phyloP scores from a whole-genome alignment of 92 coral and sea anemone genomes.

The Epizoanthus stellaris region DNA sequence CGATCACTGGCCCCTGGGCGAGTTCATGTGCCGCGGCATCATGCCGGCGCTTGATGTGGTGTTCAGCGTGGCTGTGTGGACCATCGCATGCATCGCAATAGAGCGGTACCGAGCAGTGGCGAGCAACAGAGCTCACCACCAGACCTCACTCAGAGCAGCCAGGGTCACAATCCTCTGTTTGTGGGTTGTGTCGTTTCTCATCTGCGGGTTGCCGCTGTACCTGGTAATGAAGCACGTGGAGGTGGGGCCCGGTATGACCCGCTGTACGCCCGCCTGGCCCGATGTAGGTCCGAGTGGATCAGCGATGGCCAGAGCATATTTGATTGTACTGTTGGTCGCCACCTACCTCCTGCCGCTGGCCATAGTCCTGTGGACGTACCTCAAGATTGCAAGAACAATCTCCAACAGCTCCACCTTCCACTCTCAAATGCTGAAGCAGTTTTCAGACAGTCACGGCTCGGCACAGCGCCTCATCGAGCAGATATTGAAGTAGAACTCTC shows the following conservation, averaged over 20 bases:
- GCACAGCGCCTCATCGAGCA: constrained; percentile 25
- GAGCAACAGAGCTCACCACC: constrained; percentile 41
- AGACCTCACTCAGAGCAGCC: constrained; percentile 58
- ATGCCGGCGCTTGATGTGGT: constrained; percentile 64
- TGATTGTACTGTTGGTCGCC: background rate
- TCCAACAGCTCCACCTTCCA: constrained; percentile 21
- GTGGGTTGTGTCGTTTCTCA: constrained; percentile 66
- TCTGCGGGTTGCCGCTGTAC: constrained; percentile 68
- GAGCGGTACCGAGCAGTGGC: constrained; percentile 78
- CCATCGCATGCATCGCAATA: constrained; percentile 75
- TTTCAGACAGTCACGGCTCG: constrained; percentile 8
- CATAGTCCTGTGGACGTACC: constrained; percentile 33
- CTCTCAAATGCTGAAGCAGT: constrained; percentile 28
- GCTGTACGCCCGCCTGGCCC: constrained; percentile 2
- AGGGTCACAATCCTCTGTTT: constrained; percentile 50
- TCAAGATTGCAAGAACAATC: constrained; percentile 22
- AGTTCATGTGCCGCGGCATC: constrained; percentile 63
- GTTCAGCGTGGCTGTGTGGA: constrained; percentile 79
- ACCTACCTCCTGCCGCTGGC: constrained; percentile 13
- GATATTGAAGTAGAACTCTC: constrained; percentile 60
- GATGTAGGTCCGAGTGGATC: background rate
- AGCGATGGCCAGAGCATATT: background rate
- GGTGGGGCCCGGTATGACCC: background rate
- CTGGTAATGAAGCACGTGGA: constrained; percentile 61
- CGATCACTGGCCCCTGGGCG: constrained; percentile 75